Conservation (phyloP, 1,140 invertebrate species). For the Rhynchophorus ferrugineus region DNA sequence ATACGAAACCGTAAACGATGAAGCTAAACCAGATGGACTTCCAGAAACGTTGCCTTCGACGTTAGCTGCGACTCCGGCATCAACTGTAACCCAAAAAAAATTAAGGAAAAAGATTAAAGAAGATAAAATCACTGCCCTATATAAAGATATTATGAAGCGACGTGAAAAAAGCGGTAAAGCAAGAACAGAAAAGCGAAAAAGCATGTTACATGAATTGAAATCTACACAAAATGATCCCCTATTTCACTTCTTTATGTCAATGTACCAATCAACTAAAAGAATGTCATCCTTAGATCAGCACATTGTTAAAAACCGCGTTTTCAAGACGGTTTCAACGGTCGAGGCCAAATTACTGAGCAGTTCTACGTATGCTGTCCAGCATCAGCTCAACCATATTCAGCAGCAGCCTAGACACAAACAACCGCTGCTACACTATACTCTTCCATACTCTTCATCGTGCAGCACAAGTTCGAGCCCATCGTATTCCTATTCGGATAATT, state of each 20-base stretch:
- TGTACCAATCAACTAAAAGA: constrained; percentile 7
- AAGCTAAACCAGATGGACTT: too few species aligned
- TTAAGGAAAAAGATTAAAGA: neutral
- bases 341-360: constrained; percentile 4
- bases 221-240: constrained; percentile 8
- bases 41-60: too few species aligned
- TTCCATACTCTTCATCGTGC: neutral
- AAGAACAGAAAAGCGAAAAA: neutral
- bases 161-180: neutral
- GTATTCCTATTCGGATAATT: neutral
- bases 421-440: neutral
- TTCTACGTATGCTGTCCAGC: constrained; percentile 1
- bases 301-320: constrained; percentile 5
- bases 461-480: too few species aligned
- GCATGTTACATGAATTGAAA: neutral
- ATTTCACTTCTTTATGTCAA: constrained; percentile 8
- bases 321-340: constrained; percentile 3
- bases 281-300: constrained; percentile 1
- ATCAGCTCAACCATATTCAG: too few species aligned
- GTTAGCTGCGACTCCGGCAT: too few species aligned
- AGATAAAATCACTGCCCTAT: neutral
- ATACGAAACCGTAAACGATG: too few species aligned
- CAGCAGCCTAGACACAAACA: neutral
- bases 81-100: too few species aligned
- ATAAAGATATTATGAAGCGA: neutral